A percentile compares a stretch with the other conserved stretches of the same genome.
phyloP scores from a whole-genome alignment of 2,888 invertebrate species.

The Pollenia amentaria region DNA sequence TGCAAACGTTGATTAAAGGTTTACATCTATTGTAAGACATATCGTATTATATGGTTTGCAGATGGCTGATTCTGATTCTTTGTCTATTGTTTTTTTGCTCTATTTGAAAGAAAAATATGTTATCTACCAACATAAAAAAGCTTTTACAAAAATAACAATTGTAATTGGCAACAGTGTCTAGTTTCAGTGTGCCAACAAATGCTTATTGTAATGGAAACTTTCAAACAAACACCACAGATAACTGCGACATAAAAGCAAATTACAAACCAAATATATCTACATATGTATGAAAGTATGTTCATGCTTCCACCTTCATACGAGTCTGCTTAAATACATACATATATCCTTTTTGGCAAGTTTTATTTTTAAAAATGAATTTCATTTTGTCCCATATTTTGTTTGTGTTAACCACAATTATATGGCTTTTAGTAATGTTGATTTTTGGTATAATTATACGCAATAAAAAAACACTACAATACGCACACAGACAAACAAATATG shows the following conservation, averaged over 20 bases:
- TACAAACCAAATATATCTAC: background rate
- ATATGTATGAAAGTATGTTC: no score
- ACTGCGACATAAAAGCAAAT: background rate
- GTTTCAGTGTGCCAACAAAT: background rate
- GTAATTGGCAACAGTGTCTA: conserved; percentile 2
- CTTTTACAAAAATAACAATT: background rate
- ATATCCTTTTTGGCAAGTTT: background rate
- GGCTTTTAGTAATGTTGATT: conserved; percentile 38
- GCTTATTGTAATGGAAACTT: background rate
- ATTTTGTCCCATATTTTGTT: conserved; percentile 15
- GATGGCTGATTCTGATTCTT: no score
- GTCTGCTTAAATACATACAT: background rate
- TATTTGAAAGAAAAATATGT: no score
- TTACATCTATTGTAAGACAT: no score
- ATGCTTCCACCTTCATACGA: background rate
- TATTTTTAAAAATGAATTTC: background rate
- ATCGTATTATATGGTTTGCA: no score
- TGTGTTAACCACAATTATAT: conserved; percentile 58
- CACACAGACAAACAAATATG: conserved; percentile 10
- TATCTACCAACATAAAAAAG: background rate
- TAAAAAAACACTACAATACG: conserved; percentile 11
- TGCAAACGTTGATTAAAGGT: no score
- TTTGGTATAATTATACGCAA: conserved; percentile 55
- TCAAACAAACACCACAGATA: background rate
- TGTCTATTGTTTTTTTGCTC: no score